Conservation (phyloP, 2,888 invertebrate genomes). For the Meliscaeva auricollis region DNA sequence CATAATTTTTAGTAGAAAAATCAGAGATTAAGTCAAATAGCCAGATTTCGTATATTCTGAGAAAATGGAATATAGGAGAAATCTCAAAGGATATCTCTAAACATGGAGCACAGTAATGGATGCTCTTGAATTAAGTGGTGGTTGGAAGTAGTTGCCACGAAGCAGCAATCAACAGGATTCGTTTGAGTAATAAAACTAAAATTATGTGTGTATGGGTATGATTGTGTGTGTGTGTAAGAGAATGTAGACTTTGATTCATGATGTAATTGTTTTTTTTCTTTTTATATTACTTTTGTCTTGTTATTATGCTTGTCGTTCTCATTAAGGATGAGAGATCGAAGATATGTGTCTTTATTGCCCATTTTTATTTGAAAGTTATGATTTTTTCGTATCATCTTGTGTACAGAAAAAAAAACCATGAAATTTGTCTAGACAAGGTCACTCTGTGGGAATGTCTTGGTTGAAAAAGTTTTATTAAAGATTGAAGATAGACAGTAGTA, state of each 20-base stretch:
- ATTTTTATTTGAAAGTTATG: not conserved
- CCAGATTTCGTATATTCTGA: not conserved
- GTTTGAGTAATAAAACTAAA: not conserved
- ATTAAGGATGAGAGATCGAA: too few relatives aligned
- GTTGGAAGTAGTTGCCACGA: not conserved
- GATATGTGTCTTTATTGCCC: too few relatives aligned
- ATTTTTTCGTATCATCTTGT: too few relatives aligned
- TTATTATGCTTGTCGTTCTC: not conserved
- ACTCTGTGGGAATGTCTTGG: too few relatives aligned
- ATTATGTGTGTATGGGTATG: not conserved
- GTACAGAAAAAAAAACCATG: too few relatives aligned
- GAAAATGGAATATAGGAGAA: not conserved
- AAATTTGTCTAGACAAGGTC: too few relatives aligned
- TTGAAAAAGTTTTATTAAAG: too few relatives aligned
- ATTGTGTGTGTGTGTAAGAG: not conserved
- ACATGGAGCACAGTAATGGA: conserved; percentile 28
- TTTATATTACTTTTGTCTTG: not conserved
- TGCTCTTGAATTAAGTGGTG: conserved; percentile 24
- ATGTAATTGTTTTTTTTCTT: too few relatives aligned
- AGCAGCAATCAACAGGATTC: conserved; percentile 35
- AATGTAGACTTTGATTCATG: not conserved
- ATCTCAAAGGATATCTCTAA: conserved; percentile 10
- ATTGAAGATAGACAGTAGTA: too few relatives aligned
- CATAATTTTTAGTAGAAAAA: conserved; percentile 53
- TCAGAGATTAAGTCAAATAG: conserved; percentile 14